phyloP scores from a whole-genome alignment of 2,113 vertebrate genomes.

The Morone chrysops region DNA sequence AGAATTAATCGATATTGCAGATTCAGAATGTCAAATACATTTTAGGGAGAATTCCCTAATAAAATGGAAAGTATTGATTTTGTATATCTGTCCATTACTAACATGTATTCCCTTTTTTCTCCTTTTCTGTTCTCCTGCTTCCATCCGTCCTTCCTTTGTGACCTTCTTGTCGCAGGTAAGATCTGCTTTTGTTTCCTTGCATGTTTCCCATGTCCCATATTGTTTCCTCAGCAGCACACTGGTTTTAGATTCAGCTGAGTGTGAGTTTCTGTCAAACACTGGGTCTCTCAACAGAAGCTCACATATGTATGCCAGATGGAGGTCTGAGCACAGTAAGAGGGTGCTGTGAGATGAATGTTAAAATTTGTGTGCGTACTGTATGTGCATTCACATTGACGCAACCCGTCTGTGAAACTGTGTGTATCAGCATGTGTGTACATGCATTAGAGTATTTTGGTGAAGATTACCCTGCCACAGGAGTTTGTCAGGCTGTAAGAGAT shows the following conservation, averaged over 20 bases:
- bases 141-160: conserved; percentile 18
- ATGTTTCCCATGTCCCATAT: conserved; percentile 3
- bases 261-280: conserved; percentile 53
- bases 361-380: conserved; percentile 17
- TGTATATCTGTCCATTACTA: conserved; percentile 16
- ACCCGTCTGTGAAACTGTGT: conserved; percentile 12
- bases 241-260: conserved; percentile 56
- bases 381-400: conserved; percentile 20
- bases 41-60: neutral
- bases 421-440: neutral
- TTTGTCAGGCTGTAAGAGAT: neutral
- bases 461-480: neutral
- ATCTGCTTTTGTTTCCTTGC: conserved; percentile 27
- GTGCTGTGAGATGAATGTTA: conserved; percentile 52
- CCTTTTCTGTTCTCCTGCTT: neutral
- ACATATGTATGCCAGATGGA: conserved; percentile 70
- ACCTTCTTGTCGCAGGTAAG: conserved; percentile 67
- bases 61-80: neutral
- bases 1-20: conserved; percentile 16
- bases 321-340: conserved; percentile 35
- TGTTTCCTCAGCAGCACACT: conserved; percentile 11
- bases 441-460: neutral
- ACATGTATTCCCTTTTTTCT: conserved; percentile 18
- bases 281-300: conserved; percentile 45
- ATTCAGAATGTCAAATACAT: neutral